Evolutionary conservation across 2,113 vertebrate genomes (phyloP).

Genomic region (Neolamprologus tretocephalus): DNA sequence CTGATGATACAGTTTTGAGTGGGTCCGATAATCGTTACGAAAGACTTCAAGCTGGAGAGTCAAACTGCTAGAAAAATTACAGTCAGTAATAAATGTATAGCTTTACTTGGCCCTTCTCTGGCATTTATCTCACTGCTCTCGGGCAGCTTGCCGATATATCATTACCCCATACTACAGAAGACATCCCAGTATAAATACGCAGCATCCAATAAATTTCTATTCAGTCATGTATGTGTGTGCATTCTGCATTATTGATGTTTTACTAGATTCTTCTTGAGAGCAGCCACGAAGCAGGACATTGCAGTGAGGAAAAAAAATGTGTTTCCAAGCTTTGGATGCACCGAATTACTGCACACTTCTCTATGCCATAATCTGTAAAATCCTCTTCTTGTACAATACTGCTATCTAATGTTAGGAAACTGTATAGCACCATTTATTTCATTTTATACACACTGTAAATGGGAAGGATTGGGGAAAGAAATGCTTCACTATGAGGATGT

Average conservation of each 20-base stretch:
- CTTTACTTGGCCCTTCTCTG: not conserved
- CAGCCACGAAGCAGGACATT: not conserved
- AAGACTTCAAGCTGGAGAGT: constrained; percentile 4
- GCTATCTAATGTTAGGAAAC: constrained; percentile 52
- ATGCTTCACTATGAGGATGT: constrained; percentile 38
- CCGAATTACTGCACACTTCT: constrained; percentile 13
- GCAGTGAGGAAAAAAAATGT: not conserved
- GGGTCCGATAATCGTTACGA: constrained; percentile 9
- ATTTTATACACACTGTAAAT: constrained; percentile 48
- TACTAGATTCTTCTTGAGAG: constrained; percentile 26
- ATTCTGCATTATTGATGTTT: constrained; percentile 38
- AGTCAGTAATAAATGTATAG: not conserved
- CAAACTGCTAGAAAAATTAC: not conserved
- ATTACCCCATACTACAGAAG: constrained; percentile 16
- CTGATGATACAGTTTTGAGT: constrained; percentile 32
- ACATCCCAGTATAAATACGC: not conserved
- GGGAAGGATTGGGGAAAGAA: not conserved
- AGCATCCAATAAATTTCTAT: not conserved
- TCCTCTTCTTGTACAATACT: constrained; percentile 56
- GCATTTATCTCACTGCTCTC: constrained; percentile 20
- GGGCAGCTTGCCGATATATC: not conserved
- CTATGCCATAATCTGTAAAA: not conserved
- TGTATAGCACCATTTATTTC: constrained; percentile 39
- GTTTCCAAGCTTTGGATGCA: constrained; percentile 4
- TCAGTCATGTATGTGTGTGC: not conserved